phyloP scores from a whole-genome alignment of 2,113 vertebrate species.

The Dendropsophus ebraccatus region DNA sequence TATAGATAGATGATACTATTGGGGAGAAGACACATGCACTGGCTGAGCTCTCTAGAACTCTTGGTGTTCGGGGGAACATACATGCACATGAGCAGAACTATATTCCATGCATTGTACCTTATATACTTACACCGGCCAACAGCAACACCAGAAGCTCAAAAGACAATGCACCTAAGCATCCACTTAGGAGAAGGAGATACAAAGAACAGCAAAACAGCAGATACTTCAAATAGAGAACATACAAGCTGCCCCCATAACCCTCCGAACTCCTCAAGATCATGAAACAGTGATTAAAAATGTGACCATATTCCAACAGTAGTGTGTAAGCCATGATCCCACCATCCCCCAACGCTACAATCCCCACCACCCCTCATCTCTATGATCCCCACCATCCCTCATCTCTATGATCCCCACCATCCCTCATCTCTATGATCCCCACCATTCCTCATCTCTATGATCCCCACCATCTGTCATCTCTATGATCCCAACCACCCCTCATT shows the following conservation, averaged over 20 bases:
- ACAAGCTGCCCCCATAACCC: background rate
- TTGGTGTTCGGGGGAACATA: background rate
- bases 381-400: too few relatives aligned
- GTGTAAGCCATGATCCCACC: too few relatives aligned
- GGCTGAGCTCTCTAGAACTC: background rate
- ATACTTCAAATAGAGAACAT: slow-evolving; percentile 20
- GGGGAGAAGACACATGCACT: slow-evolving; percentile 1
- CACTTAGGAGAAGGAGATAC: slow-evolving; percentile 45
- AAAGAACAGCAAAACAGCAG: slow-evolving; percentile 45
- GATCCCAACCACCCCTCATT: too few relatives aligned
- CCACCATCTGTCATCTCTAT: too few relatives aligned
- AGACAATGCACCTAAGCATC: slow-evolving; percentile 40
- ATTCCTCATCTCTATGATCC: too few relatives aligned
- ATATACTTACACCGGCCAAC: slow-evolving; percentile 47
- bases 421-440: too few relatives aligned
- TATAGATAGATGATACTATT: background rate
- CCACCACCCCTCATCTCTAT: too few relatives aligned
- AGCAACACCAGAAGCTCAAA: slow-evolving; percentile 26
- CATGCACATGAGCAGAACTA: slow-evolving; percentile 28
- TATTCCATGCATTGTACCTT: slow-evolving; percentile 35
- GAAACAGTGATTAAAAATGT: background rate
- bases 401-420: too few relatives aligned
- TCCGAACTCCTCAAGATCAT: background rate
- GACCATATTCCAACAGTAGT: background rate
- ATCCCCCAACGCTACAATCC: too few relatives aligned